Base-by-base conservation (phyloP, 2,888 invertebrate species). In the Drosophila stalkeri region DNA sequence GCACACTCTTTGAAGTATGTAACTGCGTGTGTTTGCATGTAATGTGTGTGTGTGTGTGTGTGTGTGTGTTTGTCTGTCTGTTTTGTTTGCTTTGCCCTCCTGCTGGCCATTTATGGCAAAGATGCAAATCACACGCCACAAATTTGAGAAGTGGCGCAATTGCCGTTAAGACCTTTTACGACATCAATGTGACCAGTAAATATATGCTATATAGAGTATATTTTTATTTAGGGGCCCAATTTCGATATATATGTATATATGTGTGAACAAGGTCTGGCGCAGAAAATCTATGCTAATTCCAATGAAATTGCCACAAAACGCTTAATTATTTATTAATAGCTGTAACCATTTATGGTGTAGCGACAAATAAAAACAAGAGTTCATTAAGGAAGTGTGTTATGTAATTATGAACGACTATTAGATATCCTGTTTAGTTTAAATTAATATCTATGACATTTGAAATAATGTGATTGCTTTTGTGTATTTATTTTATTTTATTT, bases 81-180 rank as follows among this genome's bases (percentile, higher is more conserved):
- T 59, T 59, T 18, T 62, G 37, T 60, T 49, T 52, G 54, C 16
- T 27, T 51, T 35, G 35, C 44, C 77, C 62, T 41, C 59, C 56
- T 35, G 62, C 43, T 67, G 69, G 8, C 72, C 73, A 64, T 75
- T 68, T 80, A 73, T 57, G 73, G 85, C 43, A 69, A 71, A 69
- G 68, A 89, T 85, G 87, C 75, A 84, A 89, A 89, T 89, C 68
- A 73, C 70, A 75, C 67, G 69, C 73, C 64, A 60, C 47, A 77
- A 49, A 61, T 16, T 60, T 46, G 56, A 80, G 49, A 80, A 80
- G 88, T 87, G 82, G 80, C 69, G 82, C 87, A 85, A 82, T 89
- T 82, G 84, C 61, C 77, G 59, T 75, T 80, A 70, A 81, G 63
- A 78, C 76, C 79, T 71, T 86, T 83, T 73, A 68, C 46, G 82